Conservation (phyloP, 1,140 invertebrate species). For the Pachypeltis micranthus region DNA sequence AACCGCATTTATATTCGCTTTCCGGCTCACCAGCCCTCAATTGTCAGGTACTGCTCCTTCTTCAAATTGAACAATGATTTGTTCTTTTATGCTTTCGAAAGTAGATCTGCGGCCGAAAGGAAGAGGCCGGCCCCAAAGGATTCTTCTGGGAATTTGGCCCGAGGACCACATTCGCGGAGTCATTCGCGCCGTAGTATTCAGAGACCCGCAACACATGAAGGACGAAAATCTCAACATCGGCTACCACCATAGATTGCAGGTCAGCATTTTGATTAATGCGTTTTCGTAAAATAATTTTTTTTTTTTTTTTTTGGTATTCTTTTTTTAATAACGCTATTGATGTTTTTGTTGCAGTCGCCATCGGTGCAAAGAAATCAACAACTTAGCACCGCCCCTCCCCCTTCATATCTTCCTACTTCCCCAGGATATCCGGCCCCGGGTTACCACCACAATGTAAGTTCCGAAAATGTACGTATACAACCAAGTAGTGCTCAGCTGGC, state of each 20-base stretch:
- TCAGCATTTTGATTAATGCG: no score
- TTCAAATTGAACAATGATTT: not conserved
- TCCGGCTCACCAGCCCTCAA: no score
- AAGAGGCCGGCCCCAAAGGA: conserved; percentile 73
- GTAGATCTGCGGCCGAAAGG: conserved; percentile 79
- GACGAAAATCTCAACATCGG: conserved; percentile 51
- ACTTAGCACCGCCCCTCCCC: not conserved
- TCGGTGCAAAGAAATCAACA: not conserved
- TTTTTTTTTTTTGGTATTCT: no score
- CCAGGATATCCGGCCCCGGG: not conserved
- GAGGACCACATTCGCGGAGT: conserved; percentile 84
- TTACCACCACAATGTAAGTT: not conserved
- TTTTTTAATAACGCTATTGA: no score
- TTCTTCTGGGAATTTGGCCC: conserved; percentile 79
- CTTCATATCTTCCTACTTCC: not conserved
- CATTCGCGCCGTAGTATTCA: conserved; percentile 79
- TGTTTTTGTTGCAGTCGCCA: not conserved
- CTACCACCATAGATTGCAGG: conserved; percentile 36
- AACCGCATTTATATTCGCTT: no score
- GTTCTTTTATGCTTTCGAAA: not conserved
- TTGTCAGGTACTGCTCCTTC: no score
- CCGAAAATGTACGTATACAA: no score
- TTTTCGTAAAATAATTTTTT: no score
- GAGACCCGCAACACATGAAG: conserved; percentile 64
- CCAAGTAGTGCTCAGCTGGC: no score